Conservation (phyloP, 1,140 invertebrate species). For the Hyles euphorbiae region DNA sequence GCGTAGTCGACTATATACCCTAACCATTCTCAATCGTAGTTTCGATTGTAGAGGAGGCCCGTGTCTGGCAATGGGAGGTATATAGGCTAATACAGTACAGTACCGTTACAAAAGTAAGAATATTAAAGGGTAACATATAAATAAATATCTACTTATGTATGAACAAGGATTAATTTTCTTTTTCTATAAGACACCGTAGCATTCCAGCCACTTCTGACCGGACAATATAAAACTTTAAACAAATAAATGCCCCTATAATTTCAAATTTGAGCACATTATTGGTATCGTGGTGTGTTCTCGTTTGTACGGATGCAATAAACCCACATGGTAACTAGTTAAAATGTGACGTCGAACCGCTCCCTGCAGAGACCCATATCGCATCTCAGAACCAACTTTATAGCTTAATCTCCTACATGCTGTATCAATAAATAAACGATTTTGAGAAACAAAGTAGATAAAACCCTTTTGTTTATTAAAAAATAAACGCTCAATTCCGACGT, state of each 20-base stretch:
- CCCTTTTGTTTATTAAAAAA: neutral
- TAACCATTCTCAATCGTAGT: too few species aligned
- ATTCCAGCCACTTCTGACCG: neutral
- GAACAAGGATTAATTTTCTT: too few species aligned
- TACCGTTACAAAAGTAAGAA: too few species aligned
- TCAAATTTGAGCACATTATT: slow-evolving; percentile 9
- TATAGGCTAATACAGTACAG: too few species aligned
- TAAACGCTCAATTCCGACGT: neutral
- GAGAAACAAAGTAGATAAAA: slow-evolving; percentile 47
- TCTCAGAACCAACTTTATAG: slow-evolving; percentile 54
- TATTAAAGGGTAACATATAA: too few species aligned
- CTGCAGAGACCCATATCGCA: slow-evolving; percentile 58
- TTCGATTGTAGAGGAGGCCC: too few species aligned
- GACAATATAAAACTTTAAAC: slow-evolving; percentile 2
- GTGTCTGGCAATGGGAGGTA: too few species aligned
- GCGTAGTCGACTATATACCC: too few species aligned
- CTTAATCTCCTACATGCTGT: slow-evolving; percentile 66
- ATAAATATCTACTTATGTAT: too few species aligned
- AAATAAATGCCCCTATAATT: slow-evolving; percentile 8
- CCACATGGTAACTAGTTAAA: slow-evolving; percentile 47
- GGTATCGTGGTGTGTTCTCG: slow-evolving; percentile 21
- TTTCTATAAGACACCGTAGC: too few species aligned
- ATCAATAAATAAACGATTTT: slow-evolving; percentile 62
- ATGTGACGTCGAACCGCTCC: slow-evolving; percentile 47
- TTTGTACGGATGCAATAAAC: slow-evolving; percentile 36